Conservation (phyloP, 2,797 vertebrate species). For the Fistularia commersonii region DNA sequence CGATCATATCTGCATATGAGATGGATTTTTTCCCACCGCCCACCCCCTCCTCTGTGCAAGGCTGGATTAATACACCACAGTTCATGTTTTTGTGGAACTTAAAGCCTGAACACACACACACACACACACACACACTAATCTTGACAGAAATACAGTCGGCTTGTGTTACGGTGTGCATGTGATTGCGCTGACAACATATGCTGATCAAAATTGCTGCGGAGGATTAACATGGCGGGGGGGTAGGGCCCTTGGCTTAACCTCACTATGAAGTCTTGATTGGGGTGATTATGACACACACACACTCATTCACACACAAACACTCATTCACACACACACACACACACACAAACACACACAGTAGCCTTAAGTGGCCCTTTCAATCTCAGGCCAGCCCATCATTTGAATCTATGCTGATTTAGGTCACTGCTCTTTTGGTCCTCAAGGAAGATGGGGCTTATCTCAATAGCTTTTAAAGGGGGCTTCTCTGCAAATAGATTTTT, state of each 20-base stretch:
- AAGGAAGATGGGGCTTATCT: slow-evolving; percentile 46
- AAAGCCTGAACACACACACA: too few relatives aligned
- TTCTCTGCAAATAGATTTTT: slow-evolving; percentile 39
- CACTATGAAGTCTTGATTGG: slow-evolving; percentile 56
- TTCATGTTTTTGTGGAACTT: too few relatives aligned
- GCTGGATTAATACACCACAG: too few relatives aligned
- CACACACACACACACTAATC: neutral
- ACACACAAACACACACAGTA: slow-evolving; percentile 15
- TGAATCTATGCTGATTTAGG: slow-evolving; percentile 51
- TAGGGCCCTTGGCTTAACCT: slow-evolving; percentile 35
- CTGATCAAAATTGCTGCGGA: slow-evolving; percentile 39
- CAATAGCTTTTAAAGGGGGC: slow-evolving; percentile 43
- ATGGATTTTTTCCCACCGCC: too few relatives aligned
- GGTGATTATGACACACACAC: slow-evolving; percentile 42
- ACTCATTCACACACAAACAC: slow-evolving; percentile 13
- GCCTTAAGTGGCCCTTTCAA: slow-evolving; percentile 47
- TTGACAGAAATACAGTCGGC: neutral
- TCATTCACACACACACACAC: slow-evolving; percentile 16
- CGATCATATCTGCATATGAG: too few relatives aligned
- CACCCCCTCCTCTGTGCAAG: too few relatives aligned
- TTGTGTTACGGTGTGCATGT: slow-evolving; percentile 7
- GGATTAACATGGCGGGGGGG: slow-evolving; percentile 42
- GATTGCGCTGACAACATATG: slow-evolving; percentile 41
- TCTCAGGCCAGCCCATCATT: slow-evolving; percentile 24
- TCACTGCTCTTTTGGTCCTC: slow-evolving; percentile 45